A percentile compares a stretch with the other conserved stretches of the same genome.
Evolutionary conservation across 2,797 vertebrate genomes (phyloP).

Genomic region (Heliangelus exortis): DNA sequence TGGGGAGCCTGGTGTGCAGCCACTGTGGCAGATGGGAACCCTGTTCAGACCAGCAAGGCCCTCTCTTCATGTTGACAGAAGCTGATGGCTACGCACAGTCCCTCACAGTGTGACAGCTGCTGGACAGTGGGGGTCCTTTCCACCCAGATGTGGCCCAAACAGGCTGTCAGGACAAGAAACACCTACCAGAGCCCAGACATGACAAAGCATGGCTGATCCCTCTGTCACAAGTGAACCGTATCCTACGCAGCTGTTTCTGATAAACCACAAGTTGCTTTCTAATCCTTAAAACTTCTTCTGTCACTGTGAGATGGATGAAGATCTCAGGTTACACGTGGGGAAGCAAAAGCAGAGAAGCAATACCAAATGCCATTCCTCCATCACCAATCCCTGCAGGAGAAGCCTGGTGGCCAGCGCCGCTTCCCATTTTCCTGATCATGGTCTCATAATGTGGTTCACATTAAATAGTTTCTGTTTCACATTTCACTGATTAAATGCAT

Average conservation of each 20-base stretch:
- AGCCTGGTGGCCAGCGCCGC: not conserved
- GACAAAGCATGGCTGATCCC: not conserved
- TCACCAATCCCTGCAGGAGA: not conserved
- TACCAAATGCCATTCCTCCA: not conserved
- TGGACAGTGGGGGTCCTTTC: not conserved
- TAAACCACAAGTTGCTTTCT: not conserved
- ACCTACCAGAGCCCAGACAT: not conserved
- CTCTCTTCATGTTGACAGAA: not conserved
- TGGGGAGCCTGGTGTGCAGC: not conserved
- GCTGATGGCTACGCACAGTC: not conserved
- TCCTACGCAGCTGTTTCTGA: slow-evolving; percentile 50
- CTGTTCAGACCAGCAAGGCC: not conserved
- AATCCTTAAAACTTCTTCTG: not conserved
- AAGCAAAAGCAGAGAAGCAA: not conserved
- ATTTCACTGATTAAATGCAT: not conserved
- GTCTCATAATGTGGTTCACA: not conserved
- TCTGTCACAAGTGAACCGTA: not conserved
- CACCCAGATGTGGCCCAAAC: not conserved
- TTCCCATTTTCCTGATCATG: not conserved
- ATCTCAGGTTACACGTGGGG: slow-evolving; percentile 13
- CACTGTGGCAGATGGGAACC: not conserved
- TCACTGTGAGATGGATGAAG: slow-evolving; percentile 30
- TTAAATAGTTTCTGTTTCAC: not conserved
- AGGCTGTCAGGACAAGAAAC: not conserved
- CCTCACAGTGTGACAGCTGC: not conserved